Conservation (phyloP, 2,888 invertebrate genomes). For the Nipponacmea schrenckii region DNA sequence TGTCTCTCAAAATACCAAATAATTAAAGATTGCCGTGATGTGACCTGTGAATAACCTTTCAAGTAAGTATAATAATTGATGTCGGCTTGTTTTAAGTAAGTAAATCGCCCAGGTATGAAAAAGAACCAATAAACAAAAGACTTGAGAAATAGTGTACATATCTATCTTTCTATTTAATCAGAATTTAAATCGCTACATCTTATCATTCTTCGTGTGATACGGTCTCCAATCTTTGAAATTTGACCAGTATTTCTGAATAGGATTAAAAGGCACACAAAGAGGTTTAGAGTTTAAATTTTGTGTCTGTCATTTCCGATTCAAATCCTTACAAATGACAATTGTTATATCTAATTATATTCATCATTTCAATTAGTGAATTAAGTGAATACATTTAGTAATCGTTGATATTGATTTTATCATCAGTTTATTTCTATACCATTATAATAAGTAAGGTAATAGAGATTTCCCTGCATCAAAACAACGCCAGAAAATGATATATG, state of each 20-base stretch:
- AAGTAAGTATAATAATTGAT: not conserved
- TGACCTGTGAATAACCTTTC: not conserved
- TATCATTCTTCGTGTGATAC: not conserved
- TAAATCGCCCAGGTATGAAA: slow-evolving; percentile 4
- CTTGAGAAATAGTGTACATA: not conserved
- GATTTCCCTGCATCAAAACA: too few relatives aligned
- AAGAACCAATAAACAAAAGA: slow-evolving; percentile 3
- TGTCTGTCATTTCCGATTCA: not conserved
- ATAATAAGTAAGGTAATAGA: too few relatives aligned
- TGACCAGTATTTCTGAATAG: not conserved
- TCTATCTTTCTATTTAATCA: not conserved
- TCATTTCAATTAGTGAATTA: too few relatives aligned
- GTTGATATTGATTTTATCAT: too few relatives aligned
- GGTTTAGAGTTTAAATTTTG: not conserved
- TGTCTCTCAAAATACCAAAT: not conserved
- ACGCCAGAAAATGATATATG: too few relatives aligned
- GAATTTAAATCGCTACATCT: not conserved
- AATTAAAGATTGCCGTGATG: not conserved
- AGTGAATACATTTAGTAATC: too few relatives aligned
- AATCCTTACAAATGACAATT: not conserved
- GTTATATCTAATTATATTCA: too few relatives aligned
- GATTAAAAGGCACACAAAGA: not conserved
- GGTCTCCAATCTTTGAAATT: not conserved
- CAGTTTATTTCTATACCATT: too few relatives aligned
- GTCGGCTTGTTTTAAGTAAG: slow-evolving; percentile 7